Evolutionary conservation across 2,888 invertebrate genomes (phyloP).

Genomic region (Cheilosia grossa): DNA sequence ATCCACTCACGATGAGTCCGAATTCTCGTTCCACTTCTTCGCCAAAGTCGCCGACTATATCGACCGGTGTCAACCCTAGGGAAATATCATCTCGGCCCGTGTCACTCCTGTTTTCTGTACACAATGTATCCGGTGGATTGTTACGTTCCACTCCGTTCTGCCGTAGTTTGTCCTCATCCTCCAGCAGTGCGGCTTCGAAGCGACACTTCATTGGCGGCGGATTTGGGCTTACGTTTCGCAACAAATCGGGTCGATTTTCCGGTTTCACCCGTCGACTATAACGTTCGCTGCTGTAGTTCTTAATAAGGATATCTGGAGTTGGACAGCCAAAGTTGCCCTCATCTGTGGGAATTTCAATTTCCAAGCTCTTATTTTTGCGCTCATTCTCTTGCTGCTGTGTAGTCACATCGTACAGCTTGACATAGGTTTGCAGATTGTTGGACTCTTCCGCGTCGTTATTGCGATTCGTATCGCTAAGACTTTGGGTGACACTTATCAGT

Average conservation of each 20-base stretch:
- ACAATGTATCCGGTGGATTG: conserved; percentile 64
- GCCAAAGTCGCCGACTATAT: conserved; percentile 82
- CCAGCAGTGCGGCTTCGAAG: conserved; percentile 44
- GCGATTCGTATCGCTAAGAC: conserved; percentile 68
- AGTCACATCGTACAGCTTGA: conserved; percentile 64
- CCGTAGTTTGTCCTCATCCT: conserved; percentile 49
- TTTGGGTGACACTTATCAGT: conserved; percentile 54
- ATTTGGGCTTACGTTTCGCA: conserved; percentile 78
- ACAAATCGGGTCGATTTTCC: conserved; percentile 79
- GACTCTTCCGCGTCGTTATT: conserved; percentile 57
- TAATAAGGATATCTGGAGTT: conserved; percentile 80
- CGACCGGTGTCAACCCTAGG: conserved; percentile 79
- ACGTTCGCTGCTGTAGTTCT: conserved; percentile 76
- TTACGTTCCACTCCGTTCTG: conserved; percentile 52
- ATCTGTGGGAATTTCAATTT: conserved; percentile 67
- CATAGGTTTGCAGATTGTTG: conserved; percentile 56
- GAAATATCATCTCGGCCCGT: conserved; percentile 77
- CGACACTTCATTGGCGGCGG: conserved; percentile 70
- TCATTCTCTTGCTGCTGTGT: conserved; percentile 66
- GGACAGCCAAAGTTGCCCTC: conserved; percentile 76
- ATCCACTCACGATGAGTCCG: conserved; percentile 81
- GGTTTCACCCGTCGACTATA: conserved; percentile 72
- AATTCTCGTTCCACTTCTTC: conserved; percentile 81
- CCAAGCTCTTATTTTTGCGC: conserved; percentile 45
- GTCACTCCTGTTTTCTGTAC: conserved; percentile 60